Base-by-base conservation (phyloP, 2,113 vertebrate genomes). In the Rhinopithecus roxellana region DNA sequence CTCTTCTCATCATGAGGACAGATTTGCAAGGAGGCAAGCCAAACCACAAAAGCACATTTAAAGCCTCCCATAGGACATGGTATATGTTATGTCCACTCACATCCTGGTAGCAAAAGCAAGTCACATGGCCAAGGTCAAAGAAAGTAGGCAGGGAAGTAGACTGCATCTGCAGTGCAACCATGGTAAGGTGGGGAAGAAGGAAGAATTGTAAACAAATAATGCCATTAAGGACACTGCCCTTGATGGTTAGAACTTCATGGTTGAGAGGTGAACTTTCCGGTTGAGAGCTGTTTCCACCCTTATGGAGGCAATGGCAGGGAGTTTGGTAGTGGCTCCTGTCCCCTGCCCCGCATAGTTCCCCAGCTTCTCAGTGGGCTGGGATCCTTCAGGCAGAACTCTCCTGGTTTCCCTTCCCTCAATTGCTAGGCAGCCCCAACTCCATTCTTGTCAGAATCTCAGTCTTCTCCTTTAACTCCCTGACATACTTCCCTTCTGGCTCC, bases 231-330 rank as follows among this genome's bases (percentile, higher is more conserved):
- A 7, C 50, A 2, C 57, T 25, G 1, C 10, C 81, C 50, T 81
- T 69, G 8, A 64, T 32, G 61, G 61, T 64, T 30, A 32, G 61
- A 32, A 52, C 77, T 89, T 59, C 80, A 1, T 40, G 57, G 61
- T 23, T 27, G 57, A 80, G 61, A 5, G 38, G 52, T 0, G 22
- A 8, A 43, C 69, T 89, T 57, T 74, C 0, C 32, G 55, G 59
- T 32, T 27, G 59, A 81, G 64, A 8, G 45, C 64, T 0, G 23
- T 18, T 48, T 70, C 30, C 13, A 35, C 4, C 3, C 55, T 43
- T 1, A 0, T 6, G 48, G 55, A 77, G 35, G 67, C 9, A 0
- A 1, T 14, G 69, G 2, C 18, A 9, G 32, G 25, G 93, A 59
- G 57, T 16, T 48, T 50, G 93, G 43, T 17, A 18, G 17, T 38